These are phyloP conservation scores for Acromyrmex echinatior DNA, from an alignment of 1,140 invertebrate genomes.

Conservation along the genomic window DNA sequence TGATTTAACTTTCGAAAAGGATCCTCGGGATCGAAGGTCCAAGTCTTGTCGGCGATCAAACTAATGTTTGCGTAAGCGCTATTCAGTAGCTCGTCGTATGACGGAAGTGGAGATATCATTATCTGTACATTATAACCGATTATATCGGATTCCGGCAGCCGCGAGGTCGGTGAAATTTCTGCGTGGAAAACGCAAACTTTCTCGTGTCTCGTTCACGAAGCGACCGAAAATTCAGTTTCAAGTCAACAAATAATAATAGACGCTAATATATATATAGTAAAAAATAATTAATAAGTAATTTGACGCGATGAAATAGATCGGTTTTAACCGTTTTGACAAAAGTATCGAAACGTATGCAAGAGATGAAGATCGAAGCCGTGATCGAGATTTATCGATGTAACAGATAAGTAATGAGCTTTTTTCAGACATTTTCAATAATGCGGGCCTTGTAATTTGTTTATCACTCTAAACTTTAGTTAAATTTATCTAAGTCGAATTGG, in stretches of 20 bases:
- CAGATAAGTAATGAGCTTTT: not conserved
- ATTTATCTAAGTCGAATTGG: not conserved
- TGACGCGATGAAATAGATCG: slow-evolving; percentile 2
- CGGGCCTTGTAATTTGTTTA: not conserved
- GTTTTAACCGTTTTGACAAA: slow-evolving; percentile 42
- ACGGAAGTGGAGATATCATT: slow-evolving; percentile 82
- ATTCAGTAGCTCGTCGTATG: slow-evolving; percentile 81
- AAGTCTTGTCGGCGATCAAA: slow-evolving; percentile 82
- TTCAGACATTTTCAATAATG: not conserved
- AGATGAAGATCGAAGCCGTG: slow-evolving; percentile 49
- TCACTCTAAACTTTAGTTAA: not conserved
- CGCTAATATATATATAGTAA: not conserved
- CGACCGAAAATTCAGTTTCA: not conserved
- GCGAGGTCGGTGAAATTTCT: not conserved
- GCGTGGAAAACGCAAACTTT: not conserved
- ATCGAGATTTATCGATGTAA: slow-evolving; percentile 35
- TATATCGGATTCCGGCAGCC: slow-evolving; percentile 38
- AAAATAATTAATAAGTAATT: slow-evolving; percentile 29
- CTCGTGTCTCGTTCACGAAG: not conserved
- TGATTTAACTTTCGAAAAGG: slow-evolving; percentile 82
- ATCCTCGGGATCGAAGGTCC: slow-evolving; percentile 79
- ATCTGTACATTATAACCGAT: slow-evolving; percentile 79
- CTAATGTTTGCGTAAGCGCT: slow-evolving; percentile 83
- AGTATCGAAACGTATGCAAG: slow-evolving; percentile 20
- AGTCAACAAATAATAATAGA: slow-evolving; percentile 24